Evolutionary conservation across 2,888 invertebrate genomes (phyloP).

Genomic region (Lingula anatina): DNA sequence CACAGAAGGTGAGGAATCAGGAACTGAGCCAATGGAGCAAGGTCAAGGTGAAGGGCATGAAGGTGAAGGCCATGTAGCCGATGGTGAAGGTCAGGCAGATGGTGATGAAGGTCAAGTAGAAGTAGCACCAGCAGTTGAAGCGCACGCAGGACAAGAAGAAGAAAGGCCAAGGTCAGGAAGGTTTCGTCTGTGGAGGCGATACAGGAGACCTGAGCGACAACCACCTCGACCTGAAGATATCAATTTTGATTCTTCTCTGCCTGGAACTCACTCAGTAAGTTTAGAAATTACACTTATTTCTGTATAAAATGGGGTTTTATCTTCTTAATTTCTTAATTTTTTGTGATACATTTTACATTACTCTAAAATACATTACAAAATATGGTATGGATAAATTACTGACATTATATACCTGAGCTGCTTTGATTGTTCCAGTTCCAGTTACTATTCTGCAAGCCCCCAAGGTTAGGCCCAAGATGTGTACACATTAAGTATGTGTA

Average conservation of each 20-base stretch:
- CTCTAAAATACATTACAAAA: no score
- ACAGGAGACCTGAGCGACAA: no score
- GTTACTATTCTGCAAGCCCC: no score
- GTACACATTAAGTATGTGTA: no score
- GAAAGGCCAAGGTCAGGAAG: background rate
- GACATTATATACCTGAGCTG: no score
- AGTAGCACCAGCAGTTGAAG: constrained; percentile 4
- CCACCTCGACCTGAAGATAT: constrained; percentile 15
- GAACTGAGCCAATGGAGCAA: background rate
- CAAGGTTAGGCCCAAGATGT: no score
- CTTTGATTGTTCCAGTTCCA: no score
- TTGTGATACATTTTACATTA: no score
- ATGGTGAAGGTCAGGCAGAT: constrained; percentile 8
- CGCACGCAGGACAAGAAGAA: constrained; percentile 7
- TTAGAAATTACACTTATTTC: background rate
- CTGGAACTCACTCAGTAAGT: constrained; percentile 59
- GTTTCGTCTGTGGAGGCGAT: no score
- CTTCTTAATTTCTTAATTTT: no score
- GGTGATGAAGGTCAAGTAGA: constrained; percentile 5
- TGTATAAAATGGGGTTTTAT: no score
- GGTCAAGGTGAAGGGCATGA: constrained; percentile 8
- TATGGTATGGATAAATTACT: no score
- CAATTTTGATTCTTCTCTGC: constrained; percentile 56
- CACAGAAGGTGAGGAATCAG: background rate
- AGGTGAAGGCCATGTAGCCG: background rate